Evolutionary conservation across 1,140 invertebrate genomes (phyloP).

Genomic region (Telenomus remus): DNA sequence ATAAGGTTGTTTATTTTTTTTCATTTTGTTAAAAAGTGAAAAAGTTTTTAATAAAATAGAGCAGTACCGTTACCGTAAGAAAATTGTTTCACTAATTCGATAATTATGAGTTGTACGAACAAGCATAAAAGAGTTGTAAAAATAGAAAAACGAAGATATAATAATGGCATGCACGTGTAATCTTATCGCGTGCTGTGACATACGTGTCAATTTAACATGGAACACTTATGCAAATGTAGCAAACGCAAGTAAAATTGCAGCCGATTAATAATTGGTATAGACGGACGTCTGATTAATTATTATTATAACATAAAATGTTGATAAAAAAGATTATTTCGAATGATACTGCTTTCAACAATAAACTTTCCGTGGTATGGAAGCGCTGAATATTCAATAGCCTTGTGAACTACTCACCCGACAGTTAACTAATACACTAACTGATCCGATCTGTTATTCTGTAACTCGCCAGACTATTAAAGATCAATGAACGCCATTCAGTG

Average conservation of each 20-base stretch:
- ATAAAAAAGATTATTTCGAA: constrained; percentile 56
- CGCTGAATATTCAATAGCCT: constrained; percentile 61
- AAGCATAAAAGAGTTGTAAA: too few relatives aligned
- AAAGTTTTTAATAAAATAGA: too few relatives aligned
- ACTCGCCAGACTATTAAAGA: constrained; percentile 63
- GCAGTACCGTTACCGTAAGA: neutral
- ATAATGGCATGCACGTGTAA: too few relatives aligned
- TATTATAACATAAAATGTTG: constrained; percentile 44
- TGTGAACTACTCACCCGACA: constrained; percentile 61
- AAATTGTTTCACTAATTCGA: too few relatives aligned
- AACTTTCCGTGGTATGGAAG: constrained; percentile 58
- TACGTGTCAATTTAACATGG: too few relatives aligned
- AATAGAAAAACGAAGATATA: too few relatives aligned
- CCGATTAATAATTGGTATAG: constrained; percentile 37
- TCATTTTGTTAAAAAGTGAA: too few relatives aligned
- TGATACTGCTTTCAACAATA: constrained; percentile 59
- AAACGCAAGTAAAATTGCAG: neutral
- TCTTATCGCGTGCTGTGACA: too few relatives aligned
- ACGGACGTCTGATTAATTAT: constrained; percentile 45
- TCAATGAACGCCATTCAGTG: constrained; percentile 62
- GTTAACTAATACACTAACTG: constrained; percentile 62
- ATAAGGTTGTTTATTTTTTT: too few relatives aligned
- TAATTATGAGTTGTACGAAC: too few relatives aligned
- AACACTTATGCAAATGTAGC: neutral
- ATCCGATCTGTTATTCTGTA: constrained; percentile 63